Evolutionary conservation across 2,113 vertebrate genomes (phyloP).

Genomic region (Ceyx cyanopectus): DNA sequence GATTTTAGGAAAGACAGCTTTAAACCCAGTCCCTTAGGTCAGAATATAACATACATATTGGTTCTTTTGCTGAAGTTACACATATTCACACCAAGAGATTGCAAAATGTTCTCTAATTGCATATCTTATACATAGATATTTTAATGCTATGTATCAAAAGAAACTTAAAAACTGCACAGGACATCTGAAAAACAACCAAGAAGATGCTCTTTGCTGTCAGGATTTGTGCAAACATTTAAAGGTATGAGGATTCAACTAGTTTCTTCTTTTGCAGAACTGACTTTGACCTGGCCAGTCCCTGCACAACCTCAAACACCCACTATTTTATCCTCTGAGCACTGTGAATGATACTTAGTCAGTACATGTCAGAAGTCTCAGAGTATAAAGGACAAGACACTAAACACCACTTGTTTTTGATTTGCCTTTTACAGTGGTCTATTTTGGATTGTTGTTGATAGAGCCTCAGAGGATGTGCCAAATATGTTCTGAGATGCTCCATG

Average conservation of each 20-base stretch:
- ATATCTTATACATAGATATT: neutral
- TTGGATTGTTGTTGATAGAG: neutral
- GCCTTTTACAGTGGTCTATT: neutral
- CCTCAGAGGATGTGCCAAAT: slow-evolving; percentile 33
- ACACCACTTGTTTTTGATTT: neutral
- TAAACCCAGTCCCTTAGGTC: neutral
- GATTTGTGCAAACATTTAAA: neutral
- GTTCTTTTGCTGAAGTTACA: neutral
- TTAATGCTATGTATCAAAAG: neutral
- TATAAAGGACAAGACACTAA: neutral
- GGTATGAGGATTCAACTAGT: neutral
- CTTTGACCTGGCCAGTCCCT: neutral
- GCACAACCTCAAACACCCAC: neutral
- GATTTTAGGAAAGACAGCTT: neutral
- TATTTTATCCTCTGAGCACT: neutral
- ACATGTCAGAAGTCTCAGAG: neutral
- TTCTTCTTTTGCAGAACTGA: neutral
- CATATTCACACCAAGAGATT: neutral
- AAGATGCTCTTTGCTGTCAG: neutral
- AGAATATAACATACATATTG: neutral
- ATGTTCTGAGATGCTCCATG: neutral
- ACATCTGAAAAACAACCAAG: neutral
- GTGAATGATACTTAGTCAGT: neutral
- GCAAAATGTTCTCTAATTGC: neutral
- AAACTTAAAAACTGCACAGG: neutral